Percentiles rank a stretch among this genome's conserved stretches.
Conservation (phyloP, 1,140 invertebrate genomes). For the Drosophila mauritiana region DNA sequence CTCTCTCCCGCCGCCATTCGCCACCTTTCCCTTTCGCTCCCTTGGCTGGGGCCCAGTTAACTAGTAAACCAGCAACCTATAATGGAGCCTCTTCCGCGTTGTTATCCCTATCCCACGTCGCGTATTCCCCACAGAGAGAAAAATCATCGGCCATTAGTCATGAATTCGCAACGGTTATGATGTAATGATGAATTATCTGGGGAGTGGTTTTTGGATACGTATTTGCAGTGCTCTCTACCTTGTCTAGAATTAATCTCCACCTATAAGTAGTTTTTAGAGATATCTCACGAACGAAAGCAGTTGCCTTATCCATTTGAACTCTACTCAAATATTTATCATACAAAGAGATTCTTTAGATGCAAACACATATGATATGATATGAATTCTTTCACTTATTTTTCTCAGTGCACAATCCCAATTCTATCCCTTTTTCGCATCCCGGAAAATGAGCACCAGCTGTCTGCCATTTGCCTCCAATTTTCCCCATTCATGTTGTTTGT, state of each 20-base stretch:
- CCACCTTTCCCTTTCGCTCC: conserved; percentile 8
- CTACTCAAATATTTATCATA: neutral
- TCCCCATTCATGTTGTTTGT: conserved; percentile 23
- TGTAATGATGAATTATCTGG: conserved; percentile 3
- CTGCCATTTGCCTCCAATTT: neutral
- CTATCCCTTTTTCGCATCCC: conserved; percentile 31
- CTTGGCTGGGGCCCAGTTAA: conserved; percentile 59
- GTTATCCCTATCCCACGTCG: conserved; percentile 48
- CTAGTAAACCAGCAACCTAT: conserved; percentile 68
- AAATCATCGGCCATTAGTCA: neutral
- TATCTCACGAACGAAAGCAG: neutral
- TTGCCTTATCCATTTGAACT: too few relatives aligned
- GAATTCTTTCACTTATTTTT: neutral
- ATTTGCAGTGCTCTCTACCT: neutral
- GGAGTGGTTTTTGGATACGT: neutral
- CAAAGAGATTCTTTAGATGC: too few relatives aligned
- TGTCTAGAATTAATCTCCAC: neutral
- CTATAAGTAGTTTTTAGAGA: neutral
- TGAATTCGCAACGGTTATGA: neutral
- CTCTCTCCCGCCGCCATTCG: conserved; percentile 8
- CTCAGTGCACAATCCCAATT: neutral
- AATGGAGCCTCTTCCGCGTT: conserved; percentile 66
- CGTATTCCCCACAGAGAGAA: conserved; percentile 27
- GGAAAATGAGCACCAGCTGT: conserved; percentile 48
- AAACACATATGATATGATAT: too few relatives aligned